Evolutionary conservation across 2,888 invertebrate genomes (phyloP), one percentile per base, ranked within the genome.

Genomic region (Apoda limacodes): DNA sequence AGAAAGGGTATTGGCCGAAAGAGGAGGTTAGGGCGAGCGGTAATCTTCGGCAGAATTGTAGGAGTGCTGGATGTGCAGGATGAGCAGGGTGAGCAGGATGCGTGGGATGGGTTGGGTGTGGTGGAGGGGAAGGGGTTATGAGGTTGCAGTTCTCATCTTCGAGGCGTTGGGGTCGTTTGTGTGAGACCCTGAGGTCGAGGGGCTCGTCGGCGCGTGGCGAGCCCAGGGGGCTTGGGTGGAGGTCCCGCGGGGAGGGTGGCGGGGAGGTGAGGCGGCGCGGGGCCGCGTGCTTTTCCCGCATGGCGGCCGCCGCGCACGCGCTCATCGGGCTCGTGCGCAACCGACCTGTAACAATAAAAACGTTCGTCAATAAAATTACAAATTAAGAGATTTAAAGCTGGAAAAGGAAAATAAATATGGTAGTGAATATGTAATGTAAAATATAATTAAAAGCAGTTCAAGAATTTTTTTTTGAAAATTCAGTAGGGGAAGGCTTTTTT

Each of bases 211-310:
- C 62, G 20, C 70, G 65, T 11, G 82, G 64, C 44, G 72, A 62
- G 70, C 82, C 58, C 49, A 82, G 65, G 52, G 84, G 52, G 82
- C 86, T 60, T 82, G 69, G 44, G 80, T 84, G 51, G 39, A 48
- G 63, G 35, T 70, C 69, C 38, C 50, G 64, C 25, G 75, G 75
- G 30, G 76, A 76, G 62, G 84, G 49, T 45, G 65, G 71, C 45
- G 63, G 82, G 55, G 60, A 83, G 76, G 66, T 83, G 88, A 92
- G 92, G 84, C 93, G 93, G 78, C 92, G 86, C 68, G 93, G 93
- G 66, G 92, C 91, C 70, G 92, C 90, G 84, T 93, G 92, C 83
- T 94, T 93, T 84, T 93, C 93, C 84, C 93, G 89, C 84, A 85
- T 82, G 72, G 75, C 83, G 80, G 84, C 83, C 71, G 85, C 83